Percentiles rank a stretch among this genome's conserved stretches.
Conservation (phyloP, 2,113 vertebrate genomes). For the Ceyx margarethae region DNA sequence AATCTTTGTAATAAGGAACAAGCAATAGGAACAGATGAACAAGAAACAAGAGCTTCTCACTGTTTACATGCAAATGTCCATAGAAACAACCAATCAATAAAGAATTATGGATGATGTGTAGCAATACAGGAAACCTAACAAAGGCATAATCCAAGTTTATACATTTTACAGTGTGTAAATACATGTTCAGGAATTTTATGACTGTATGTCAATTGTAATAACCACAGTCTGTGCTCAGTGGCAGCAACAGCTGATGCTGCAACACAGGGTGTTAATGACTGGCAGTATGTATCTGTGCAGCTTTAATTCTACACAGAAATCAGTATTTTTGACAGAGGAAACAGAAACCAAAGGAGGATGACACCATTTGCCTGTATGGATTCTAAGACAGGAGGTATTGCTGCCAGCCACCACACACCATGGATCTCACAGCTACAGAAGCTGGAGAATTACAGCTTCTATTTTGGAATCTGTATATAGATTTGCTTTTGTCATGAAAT, state of each 20-base stretch:
- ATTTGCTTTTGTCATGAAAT: neutral
- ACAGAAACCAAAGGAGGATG: neutral
- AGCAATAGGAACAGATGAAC: conserved; percentile 25
- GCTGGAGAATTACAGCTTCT: neutral
- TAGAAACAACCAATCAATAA: conserved; percentile 45
- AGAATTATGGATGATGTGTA: neutral
- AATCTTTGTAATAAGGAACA: conserved; percentile 26
- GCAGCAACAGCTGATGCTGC: neutral
- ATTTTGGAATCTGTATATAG: neutral
- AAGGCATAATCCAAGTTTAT: neutral
- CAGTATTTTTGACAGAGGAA: neutral
- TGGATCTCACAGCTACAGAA: neutral
- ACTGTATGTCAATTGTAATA: neutral
- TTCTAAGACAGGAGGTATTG: neutral
- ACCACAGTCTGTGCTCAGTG: neutral
- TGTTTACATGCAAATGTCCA: conserved; percentile 35
- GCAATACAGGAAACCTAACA: conserved; percentile 5
- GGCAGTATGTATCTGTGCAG: neutral
- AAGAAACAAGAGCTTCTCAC: conserved; percentile 13
- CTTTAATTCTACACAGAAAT: neutral
- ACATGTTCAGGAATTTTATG: neutral
- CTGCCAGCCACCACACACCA: neutral
- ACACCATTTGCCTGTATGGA: neutral
- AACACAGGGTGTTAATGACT: neutral
- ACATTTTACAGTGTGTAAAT: neutral